Conservation (phyloP, 2,888 invertebrate species). For the Drosophila acutilabella region DNA sequence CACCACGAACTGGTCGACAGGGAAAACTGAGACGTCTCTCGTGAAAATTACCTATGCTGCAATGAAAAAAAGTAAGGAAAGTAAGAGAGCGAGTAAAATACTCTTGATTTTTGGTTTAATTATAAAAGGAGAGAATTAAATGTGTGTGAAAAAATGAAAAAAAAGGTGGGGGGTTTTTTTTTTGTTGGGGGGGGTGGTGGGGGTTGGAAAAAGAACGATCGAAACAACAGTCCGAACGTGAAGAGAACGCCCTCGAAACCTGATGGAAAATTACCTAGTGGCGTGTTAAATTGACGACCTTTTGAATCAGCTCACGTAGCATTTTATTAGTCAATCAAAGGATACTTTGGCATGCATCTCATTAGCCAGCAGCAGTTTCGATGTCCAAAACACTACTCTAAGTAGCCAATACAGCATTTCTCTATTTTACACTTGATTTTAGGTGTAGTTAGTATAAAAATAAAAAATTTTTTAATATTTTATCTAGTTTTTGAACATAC, state of each 20-base stretch:
- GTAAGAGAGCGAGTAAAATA: no score
- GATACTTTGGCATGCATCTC: slow-evolving; percentile 73
- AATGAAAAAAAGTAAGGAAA: slow-evolving; percentile 24
- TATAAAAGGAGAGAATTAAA: no score
- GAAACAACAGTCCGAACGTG: no score
- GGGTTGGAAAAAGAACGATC: no score
- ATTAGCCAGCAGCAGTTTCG: slow-evolving; percentile 37
- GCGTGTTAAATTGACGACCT: slow-evolving; percentile 62
- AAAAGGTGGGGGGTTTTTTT: slow-evolving; percentile 13
- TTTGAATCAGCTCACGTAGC: slow-evolving; percentile 80
- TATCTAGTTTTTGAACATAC: no score
- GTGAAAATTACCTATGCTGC: slow-evolving; percentile 69
- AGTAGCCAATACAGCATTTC: not conserved
- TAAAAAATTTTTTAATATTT: not conserved
- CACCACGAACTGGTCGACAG: slow-evolving; percentile 50
- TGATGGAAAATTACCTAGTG: slow-evolving; percentile 61
- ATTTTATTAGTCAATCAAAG: slow-evolving; percentile 85
- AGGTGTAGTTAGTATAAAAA: not conserved
- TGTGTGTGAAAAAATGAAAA: slow-evolving; percentile 15
- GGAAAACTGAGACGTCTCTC: slow-evolving; percentile 6
- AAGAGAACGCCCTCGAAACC: slow-evolving; percentile 36
- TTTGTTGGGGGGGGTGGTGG: no score
- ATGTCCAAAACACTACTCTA: not conserved
- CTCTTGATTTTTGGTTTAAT: no score
- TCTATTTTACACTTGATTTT: not conserved